Conservation (phyloP, 1,140 invertebrate genomes). For the Bombus confusus region DNA sequence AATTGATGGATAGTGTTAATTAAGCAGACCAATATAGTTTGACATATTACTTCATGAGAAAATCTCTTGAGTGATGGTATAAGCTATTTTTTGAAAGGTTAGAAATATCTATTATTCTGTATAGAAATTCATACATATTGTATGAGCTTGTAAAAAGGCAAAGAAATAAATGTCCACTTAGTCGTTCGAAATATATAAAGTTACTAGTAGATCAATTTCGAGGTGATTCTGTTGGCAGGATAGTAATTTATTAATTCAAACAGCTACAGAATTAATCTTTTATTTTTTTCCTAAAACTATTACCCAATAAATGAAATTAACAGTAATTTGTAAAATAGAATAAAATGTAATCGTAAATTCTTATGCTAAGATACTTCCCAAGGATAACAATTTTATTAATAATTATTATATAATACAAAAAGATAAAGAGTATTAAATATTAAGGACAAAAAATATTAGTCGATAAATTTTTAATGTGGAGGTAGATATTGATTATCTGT, state of each 20-base stretch:
- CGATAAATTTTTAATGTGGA: constrained; percentile 65
- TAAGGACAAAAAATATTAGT: neutral
- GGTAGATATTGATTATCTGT: constrained; percentile 78
- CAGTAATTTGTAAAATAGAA: neutral
- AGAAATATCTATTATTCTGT: no score
- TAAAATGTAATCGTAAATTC: neutral
- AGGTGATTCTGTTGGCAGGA: no score
- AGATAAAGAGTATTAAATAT: neutral
- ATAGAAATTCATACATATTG: no score
- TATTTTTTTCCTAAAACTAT: neutral
- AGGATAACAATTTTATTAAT: neutral
- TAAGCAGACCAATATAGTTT: no score
- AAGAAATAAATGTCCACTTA: no score
- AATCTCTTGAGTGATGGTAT: no score
- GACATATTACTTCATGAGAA: no score
- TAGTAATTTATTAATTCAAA: neutral
- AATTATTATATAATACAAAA: constrained; percentile 26
- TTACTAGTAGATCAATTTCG: no score
- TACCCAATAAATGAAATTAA: neutral
- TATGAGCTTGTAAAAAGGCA: no score
- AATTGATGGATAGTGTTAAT: no score
- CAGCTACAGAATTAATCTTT: constrained; percentile 9
- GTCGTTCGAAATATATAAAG: no score
- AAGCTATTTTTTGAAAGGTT: no score
- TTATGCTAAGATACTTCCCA: neutral